Base-by-base conservation (phyloP, 2,797 vertebrate genomes). In the Danio aesculapii region DNA sequence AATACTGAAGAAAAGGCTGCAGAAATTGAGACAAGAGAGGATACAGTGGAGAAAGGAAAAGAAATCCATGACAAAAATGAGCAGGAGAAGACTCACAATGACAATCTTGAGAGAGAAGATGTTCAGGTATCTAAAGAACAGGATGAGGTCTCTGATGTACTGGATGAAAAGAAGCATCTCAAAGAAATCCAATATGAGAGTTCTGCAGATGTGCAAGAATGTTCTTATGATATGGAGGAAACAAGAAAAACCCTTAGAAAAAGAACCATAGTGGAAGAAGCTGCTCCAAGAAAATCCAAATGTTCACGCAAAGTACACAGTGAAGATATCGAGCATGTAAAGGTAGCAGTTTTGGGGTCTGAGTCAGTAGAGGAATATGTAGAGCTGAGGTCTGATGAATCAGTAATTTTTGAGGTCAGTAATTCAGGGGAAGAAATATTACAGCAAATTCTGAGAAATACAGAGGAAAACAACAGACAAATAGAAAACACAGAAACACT, bases 271-370 rank as follows among this genome's bases (percentile, higher is more conserved):
- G 44, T 57, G 19, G 43, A 67, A 79, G 41, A 13, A 9, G 4
- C 21, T 9, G 12, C 39, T 72, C 41, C 44, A 70, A 70, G 59
- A 16, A 81, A 72, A 76, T 81, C 79, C 5, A 84, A 86, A 63
- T 79, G 55, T 39, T 7, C 59, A n/a, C 2, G 44, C 19, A 74
- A 75, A 74, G 78, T 84, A 74, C 88, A 86, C 46, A 69, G 58
- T 7, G 84, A 89, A 74, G 69, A 78, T 1, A 39, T 63, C 17
- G 73, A 77, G 0, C 53, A 75, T 4, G 30, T 50, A 43, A 70
- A 70, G 11, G 46, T 63, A 44, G 14, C 50, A 59, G 68, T 14
- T 53, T 62, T 16, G 11, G 75, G 30, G 21, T 19, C 52, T 67
- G 19, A 58, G 57, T 16, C 19, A 55, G 19, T 8, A 61, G 77